phyloP scores from a whole-genome alignment of 1,140 invertebrate genomes.

The Drosophila sucinea region DNA sequence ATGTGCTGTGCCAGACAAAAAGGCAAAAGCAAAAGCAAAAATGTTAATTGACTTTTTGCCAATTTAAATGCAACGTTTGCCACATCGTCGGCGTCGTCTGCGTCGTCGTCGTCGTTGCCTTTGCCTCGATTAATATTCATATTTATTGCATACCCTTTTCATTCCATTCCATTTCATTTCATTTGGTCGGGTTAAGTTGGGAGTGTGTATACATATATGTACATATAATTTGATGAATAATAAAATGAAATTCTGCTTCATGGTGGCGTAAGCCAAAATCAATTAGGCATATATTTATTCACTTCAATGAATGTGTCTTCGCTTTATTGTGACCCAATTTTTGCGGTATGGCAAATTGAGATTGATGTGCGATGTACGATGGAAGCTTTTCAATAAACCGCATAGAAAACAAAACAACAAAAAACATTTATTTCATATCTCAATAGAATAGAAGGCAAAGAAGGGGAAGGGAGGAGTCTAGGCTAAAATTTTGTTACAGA shows the following conservation, averaged over 20 bases:
- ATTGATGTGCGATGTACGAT: constrained; percentile 54
- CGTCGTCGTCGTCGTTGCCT: background rate
- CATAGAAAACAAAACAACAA: background rate
- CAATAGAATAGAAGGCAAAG: background rate
- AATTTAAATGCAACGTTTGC: constrained; percentile 35
- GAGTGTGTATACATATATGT: constrained; percentile 23
- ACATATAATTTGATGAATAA: constrained; percentile 52
- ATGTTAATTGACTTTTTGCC: constrained; percentile 69
- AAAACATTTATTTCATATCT: background rate
- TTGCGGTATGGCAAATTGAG: constrained; percentile 32
- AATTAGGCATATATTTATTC: constrained; percentile 49
- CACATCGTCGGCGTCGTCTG: constrained; percentile 3
- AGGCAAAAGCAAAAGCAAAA: constrained; percentile 34
- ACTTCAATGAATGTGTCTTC: constrained; percentile 44
- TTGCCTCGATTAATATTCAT: constrained; percentile 52
- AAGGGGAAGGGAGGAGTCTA: background rate
- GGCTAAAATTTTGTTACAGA: constrained; percentile 18
- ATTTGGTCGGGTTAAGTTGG: constrained; percentile 36
- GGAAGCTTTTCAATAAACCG: constrained; percentile 40
- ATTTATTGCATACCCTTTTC: constrained; percentile 59
- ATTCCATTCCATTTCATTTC: constrained; percentile 63
- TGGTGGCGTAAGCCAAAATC: constrained; percentile 48
- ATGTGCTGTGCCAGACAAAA: constrained; percentile 31
- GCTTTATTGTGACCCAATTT: constrained; percentile 45
- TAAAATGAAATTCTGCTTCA: constrained; percentile 65